Evolutionary conservation across 2,113 vertebrate genomes (phyloP), one percentile per base, ranked within the genome.

Genomic region (Sylvia atricapilla): DNA sequence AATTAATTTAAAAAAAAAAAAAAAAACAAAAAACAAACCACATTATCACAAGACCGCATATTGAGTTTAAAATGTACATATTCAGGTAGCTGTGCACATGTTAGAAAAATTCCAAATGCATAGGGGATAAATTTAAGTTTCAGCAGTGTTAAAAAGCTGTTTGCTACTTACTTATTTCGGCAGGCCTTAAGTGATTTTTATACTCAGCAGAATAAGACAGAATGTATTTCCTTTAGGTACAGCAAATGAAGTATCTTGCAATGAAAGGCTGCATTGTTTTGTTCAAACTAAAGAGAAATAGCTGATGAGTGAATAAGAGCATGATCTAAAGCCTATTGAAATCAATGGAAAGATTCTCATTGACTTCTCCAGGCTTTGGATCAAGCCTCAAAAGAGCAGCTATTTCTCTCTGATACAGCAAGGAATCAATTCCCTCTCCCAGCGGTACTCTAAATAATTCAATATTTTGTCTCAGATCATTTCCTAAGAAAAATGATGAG

Each of bases 391-490:
- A 79, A 96, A 97, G 95, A 96, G 89, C 91, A 96, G 91, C 87
- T 78, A 92, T 94, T 95, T 95, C 91, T 96, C 96, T 96, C 73
- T 96, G 95, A 96, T 97, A 97, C 77, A 66, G 93, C 52, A 23
- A 92, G 91, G 91, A 97, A 96, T 96, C 96, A 97, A 96, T 97
- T 92, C 92, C 78, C 68, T 95, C 88, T 97, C 94, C 95, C 93
- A 96, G 84, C 0, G 44, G 95, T 94, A 86, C 85, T 92, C 93
- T 96, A 97, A 96, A 96, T 96, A 96, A 97, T 97, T 97, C 94
- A 96, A 86, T 96, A 94, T 95, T 97, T 96, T 94, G 87, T 95
- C 95, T 97, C 94, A 96, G 90, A 96, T 96, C 87, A 90, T 96
- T 96, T 96, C 93, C 82, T 90, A 93, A 92, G 95, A 96, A 95